These are phyloP conservation scores for Polymixis flavicincta DNA, from an alignment of 2,888 invertebrate species.

Conservation along the genomic window DNA sequence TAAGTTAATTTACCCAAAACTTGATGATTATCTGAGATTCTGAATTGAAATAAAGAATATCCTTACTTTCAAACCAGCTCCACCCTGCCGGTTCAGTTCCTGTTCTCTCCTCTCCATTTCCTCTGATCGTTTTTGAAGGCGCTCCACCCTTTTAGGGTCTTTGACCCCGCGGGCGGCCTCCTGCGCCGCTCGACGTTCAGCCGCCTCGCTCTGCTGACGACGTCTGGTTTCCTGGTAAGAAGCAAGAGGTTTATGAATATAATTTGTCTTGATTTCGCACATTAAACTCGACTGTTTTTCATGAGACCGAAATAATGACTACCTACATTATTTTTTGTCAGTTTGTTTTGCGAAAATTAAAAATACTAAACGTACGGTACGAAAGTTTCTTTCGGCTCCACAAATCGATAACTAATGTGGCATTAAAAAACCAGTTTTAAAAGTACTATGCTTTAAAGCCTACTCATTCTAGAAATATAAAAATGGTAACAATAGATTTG, in stretches of 20 bases:
- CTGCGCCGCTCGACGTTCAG: slow-evolving; percentile 91
- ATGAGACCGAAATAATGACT: no score
- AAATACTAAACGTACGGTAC: not conserved
- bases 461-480: not conserved
- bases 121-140: slow-evolving; percentile 90
- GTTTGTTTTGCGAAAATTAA: no score
- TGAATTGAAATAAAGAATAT: not conserved
- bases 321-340: no score
- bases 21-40: not conserved
- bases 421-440: slow-evolving; percentile 34
- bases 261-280: not conserved
- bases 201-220: slow-evolving; percentile 92
- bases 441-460: not conserved
- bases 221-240: slow-evolving; percentile 91
- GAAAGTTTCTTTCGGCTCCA: not conserved
- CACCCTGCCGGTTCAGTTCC: slow-evolving; percentile 85
- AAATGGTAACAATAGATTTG: slow-evolving; percentile 5
- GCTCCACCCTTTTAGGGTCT: slow-evolving; percentile 91
- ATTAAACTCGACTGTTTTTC: not conserved
- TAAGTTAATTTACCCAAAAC: not conserved
- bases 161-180: slow-evolving; percentile 92
- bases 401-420: slow-evolving; percentile 10
- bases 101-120: slow-evolving; percentile 90
- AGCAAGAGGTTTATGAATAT: not conserved
- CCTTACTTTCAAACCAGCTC: slow-evolving; percentile 81